Base-by-base conservation (phyloP, 2,113 vertebrate genomes). In the Nothobranchius furzeri region DNA sequence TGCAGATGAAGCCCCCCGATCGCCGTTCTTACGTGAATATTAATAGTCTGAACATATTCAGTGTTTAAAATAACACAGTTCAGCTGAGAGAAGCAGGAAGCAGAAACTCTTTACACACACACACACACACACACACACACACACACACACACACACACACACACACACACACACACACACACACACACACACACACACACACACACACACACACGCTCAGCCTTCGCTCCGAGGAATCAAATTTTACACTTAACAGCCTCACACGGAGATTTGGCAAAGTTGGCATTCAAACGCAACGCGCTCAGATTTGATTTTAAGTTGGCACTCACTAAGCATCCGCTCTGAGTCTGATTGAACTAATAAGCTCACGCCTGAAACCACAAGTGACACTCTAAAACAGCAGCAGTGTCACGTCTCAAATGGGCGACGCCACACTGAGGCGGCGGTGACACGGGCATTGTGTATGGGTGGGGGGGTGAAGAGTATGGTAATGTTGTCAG, bases 401-500 rank as follows among this genome's bases (percentile, higher is more conserved):
- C 84, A 70, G 60, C 70, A 13, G 78, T 79, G 86, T 85, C 83
- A 85, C 69, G 77, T 51, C 79, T 83, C 59, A 75, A 78, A 83
- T 50, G 74, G 74, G 78, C 67, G 53, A 66, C 4, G 75, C 77
- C 85, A 75, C 83, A 78, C 67, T 70, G 58, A 87, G 79, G 78
- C 78, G 47, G 58, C 48, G 77, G 68, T 87, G 88, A 85, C 85
- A 83, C 49, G 52, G 66, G 84, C 71, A 81, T 84, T 87, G 88
- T 83, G 81, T 80, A 80, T 72, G 36, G 35, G 76, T 79, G 15
- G 76, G 84, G 85, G 55, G 78, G 83, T 87, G 89, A 86, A 77
- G 75, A 85, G 85, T 87, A 82, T 88, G 89, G 74, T 88, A 86
- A 87, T 87, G 87, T 86, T 87, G 87, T 88, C 86, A 86, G 79